These are phyloP conservation scores for Sebastolobus alascanus DNA, from an alignment of 2,797 vertebrate genomes.

Conservation along the genomic window DNA sequence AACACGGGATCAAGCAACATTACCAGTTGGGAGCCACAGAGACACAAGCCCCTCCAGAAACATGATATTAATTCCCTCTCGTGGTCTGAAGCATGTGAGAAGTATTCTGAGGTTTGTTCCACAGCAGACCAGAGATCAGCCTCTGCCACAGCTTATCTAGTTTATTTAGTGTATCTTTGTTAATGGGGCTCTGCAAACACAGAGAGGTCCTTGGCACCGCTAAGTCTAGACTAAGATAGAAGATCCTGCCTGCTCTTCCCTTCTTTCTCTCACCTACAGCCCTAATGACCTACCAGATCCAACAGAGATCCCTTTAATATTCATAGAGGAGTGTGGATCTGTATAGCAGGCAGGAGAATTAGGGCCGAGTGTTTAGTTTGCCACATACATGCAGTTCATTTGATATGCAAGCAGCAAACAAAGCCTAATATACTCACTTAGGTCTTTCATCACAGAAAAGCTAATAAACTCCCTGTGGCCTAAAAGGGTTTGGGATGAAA, in stretches of 20 bases:
- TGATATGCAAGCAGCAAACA: slow-evolving; percentile 79
- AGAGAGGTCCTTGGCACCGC: slow-evolving; percentile 71
- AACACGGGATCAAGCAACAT: background rate
- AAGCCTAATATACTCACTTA: slow-evolving; percentile 72
- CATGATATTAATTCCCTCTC: background rate
- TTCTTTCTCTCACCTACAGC: slow-evolving; percentile 63
- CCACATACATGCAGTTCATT: slow-evolving; percentile 73
- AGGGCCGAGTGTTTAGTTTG: slow-evolving; percentile 78
- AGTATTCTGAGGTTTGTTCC: background rate
- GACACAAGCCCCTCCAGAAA: background rate
- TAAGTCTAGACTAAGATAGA: slow-evolving; percentile 80
- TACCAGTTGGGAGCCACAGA: background rate
- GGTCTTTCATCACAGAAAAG: slow-evolving; percentile 76
- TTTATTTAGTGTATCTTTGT: slow-evolving; percentile 71
- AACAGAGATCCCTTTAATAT: slow-evolving; percentile 77
- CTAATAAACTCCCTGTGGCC: slow-evolving; percentile 72
- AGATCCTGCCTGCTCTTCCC: slow-evolving; percentile 28
- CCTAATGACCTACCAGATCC: slow-evolving; percentile 66
- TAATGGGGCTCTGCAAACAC: slow-evolving; percentile 73
- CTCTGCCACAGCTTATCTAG: slow-evolving; percentile 42
- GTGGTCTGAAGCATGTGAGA: background rate
- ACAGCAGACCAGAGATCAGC: slow-evolving; percentile 14
- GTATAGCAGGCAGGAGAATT: slow-evolving; percentile 74
- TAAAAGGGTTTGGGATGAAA: slow-evolving; percentile 69
- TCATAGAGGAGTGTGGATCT: slow-evolving; percentile 73